A percentile compares a stretch with the other conserved stretches of the same genome.
phyloP scores from a whole-genome alignment of 2,113 vertebrate genomes.

The Odontesthes bonariensis region DNA sequence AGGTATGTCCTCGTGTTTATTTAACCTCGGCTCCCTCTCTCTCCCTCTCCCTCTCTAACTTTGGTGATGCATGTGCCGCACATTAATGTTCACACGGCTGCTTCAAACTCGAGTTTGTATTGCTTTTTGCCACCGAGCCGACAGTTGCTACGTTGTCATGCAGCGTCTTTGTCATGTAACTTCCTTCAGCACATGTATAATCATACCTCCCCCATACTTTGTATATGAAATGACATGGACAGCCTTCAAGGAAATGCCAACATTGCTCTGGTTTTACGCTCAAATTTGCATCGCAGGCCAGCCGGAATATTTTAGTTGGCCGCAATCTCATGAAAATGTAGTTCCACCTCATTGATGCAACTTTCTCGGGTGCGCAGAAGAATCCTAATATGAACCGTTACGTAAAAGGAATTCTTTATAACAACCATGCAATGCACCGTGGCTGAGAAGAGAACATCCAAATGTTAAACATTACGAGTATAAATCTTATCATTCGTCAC shows the following conservation, averaged over 20 bases:
- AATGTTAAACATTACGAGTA: too few species aligned
- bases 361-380: too few species aligned
- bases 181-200: slow-evolving; percentile 20
- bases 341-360: too few species aligned
- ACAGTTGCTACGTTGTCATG: slow-evolving; percentile 36
- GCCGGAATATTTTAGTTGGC: not conserved
- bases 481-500: too few species aligned
- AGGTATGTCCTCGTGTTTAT: slow-evolving; percentile 63
- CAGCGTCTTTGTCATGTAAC: slow-evolving; percentile 8
- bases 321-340: too few species aligned
- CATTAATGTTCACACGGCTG: slow-evolving; percentile 58
- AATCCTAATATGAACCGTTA: too few species aligned
- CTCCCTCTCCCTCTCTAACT: slow-evolving; percentile 24
- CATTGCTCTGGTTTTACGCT: not conserved
- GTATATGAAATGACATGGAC: slow-evolving; percentile 72
- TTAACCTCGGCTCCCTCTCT: not conserved
- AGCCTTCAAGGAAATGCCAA: slow-evolving; percentile 21
- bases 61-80: slow-evolving; percentile 54
- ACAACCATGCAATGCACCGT: too few species aligned
- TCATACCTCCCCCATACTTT: slow-evolving; percentile 40
- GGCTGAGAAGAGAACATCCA: too few species aligned
- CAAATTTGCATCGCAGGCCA: not conserved
- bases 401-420: too few species aligned
- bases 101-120: slow-evolving; percentile 77
- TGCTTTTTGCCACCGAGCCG: slow-evolving; percentile 43